Conservation (phyloP, 2,113 vertebrate species). For the Coptodon rendalli region DNA sequence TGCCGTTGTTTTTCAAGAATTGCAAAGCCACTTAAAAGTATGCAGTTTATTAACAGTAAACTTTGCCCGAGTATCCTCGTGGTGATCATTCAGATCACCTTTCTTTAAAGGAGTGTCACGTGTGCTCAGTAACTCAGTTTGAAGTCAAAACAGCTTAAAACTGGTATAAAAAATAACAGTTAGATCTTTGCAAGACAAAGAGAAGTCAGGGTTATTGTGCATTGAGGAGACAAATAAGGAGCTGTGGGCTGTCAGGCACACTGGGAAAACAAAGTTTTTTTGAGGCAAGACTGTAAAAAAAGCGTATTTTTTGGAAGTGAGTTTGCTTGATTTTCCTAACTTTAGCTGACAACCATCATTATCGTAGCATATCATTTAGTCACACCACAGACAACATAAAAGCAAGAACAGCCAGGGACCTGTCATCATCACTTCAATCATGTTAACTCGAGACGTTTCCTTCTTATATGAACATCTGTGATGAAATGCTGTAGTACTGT, state of each 20-base stretch:
- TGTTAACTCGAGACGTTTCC: not conserved
- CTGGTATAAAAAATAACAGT: not conserved
- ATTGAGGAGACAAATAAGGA: not conserved
- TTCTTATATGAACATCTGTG: not conserved
- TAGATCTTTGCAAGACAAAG: not conserved
- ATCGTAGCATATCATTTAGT: constrained; percentile 18
- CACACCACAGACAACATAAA: not conserved
- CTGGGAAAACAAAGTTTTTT: not conserved
- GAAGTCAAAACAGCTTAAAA: not conserved
- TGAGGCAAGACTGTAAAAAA: not conserved
- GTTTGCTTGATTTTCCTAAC: not conserved
- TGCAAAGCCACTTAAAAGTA: not conserved
- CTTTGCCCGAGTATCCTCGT: not conserved
- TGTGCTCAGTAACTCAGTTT: not conserved
- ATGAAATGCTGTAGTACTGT: not conserved
- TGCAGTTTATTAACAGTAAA: not conserved
- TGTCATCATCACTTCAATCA: constrained; percentile 10
- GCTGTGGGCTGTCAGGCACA: not conserved
- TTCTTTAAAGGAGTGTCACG: not conserved
- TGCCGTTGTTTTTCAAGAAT: not conserved
- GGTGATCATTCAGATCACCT: not conserved
- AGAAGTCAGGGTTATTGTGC: not conserved
- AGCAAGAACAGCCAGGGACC: not conserved
- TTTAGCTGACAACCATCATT: constrained; percentile 10
- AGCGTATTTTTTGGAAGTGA: not conserved